A percentile compares a stretch with the other conserved stretches of the same genome.
Conservation (phyloP, 2,113 vertebrate species). For the Merops nubicus region DNA sequence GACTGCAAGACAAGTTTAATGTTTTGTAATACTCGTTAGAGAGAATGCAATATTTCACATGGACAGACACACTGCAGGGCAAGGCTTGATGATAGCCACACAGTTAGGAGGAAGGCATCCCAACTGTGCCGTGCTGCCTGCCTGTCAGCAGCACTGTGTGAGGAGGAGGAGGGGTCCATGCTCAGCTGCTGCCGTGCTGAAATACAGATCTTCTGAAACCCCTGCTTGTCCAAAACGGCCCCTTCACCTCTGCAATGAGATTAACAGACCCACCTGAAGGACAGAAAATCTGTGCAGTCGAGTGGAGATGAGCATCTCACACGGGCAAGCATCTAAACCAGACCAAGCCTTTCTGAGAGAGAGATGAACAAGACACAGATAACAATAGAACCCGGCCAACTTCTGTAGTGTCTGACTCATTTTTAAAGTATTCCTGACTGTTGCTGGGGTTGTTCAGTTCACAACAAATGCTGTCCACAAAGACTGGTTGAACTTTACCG, state of each 20-base stretch:
- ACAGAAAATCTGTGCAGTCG: background rate
- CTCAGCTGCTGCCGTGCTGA: background rate
- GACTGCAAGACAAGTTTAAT: background rate
- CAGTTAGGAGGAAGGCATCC: background rate
- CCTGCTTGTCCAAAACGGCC: background rate
- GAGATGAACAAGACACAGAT: background rate
- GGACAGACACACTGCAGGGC: background rate
- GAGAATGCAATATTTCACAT: background rate
- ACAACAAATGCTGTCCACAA: background rate
- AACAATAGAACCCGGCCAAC: background rate
- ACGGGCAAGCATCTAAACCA: background rate
- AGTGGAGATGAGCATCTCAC: background rate
- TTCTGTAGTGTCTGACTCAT: background rate
- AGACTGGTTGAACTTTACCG: background rate
- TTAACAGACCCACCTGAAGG: background rate
- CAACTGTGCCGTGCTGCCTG: background rate
- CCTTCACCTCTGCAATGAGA: background rate
- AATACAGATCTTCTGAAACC: background rate
- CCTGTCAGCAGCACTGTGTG: background rate
- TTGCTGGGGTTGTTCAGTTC: background rate
- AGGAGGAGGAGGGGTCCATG: fast-evolving
- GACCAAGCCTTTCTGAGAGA: background rate
- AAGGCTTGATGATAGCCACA: background rate
- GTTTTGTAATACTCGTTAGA: background rate
- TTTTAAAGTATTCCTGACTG: background rate